Base-by-base conservation (phyloP, 2,888 invertebrate genomes). In the Idaea aversata region DNA sequence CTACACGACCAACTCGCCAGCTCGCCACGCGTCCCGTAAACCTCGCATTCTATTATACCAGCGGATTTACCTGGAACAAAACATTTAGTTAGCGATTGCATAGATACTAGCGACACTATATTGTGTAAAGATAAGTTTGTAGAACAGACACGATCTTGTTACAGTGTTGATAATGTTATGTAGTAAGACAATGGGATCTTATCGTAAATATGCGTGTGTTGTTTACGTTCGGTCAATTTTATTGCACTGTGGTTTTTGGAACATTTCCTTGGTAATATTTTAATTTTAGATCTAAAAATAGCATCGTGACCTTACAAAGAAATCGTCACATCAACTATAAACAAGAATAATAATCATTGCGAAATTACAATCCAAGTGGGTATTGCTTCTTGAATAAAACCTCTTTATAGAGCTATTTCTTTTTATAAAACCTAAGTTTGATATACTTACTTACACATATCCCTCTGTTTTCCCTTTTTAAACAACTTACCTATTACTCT, bases 191-290 rank as follows among this genome's bases (percentile, higher is more conserved):
- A 47, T 47, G 47, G 13, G 47, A 10, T 47, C 47, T 47, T 47
- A 47, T 47, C 47, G 47, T 47, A 47, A 47, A 47, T 47, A 47
- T 47, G 47, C 47, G 47, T 47, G 47, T 47, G 47, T 47, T 47
- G 47, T 10, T 47, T 47, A 47, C 47, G 47, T 7, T 47, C 47
- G 7, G 7, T 47, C 13, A 10, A 47, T 47, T 47, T 47, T 47
- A 47, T 47, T 47, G 13, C 13, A 47, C 47, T 47, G 47, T 6
- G 47, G 47, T 47, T 47, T 38, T 47, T 13, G 10, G 47, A 47
- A 47, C 47, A 47, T 47, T 47, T 47, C 47, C 13, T 25, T 25
- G 25, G 25, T 25, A 25, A 25, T 25, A 25, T 25, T 25, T 25
- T 25, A 25, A 25, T 25, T 25, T 25, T 25, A 25, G 25, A 25